These are phyloP conservation scores for Tiaroga cobitis DNA, from an alignment of 2,797 vertebrate genomes.

Conservation along the genomic window DNA sequence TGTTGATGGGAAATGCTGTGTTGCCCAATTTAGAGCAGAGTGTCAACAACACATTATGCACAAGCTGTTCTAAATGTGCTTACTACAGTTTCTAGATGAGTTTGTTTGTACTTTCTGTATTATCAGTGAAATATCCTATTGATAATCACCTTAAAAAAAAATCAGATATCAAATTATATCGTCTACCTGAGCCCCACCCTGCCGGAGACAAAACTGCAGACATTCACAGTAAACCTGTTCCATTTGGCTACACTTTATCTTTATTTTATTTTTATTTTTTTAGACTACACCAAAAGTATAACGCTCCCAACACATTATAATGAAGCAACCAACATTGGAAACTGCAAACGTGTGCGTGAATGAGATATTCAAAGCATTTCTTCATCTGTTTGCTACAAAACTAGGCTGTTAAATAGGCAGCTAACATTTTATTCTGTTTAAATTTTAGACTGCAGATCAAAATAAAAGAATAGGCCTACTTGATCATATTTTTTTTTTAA, in stretches of 20 bases:
- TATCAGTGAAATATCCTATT: neutral
- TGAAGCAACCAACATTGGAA: no score
- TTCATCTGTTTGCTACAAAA: no score
- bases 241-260: neutral
- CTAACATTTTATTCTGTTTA: no score
- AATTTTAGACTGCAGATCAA: no score
- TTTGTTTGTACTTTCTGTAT: neutral
- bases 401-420: no score
- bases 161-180: neutral
- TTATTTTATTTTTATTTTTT: neutral
- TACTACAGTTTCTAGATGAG: constrained; percentile 34
- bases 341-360: no score
- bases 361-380: no score
- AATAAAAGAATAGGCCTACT: no score
- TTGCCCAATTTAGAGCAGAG: neutral
- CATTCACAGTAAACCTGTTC: neutral
- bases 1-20: constrained; percentile 25
- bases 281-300: no score
- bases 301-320: no score
- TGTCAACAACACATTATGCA: neutral
- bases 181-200: accelerated
- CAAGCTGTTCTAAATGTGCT: neutral
- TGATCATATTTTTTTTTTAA: no score
- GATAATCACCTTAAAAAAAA: neutral
- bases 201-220: neutral